phyloP scores from a whole-genome alignment of 2,888 invertebrate genomes.

The Desoria tigrina region DNA sequence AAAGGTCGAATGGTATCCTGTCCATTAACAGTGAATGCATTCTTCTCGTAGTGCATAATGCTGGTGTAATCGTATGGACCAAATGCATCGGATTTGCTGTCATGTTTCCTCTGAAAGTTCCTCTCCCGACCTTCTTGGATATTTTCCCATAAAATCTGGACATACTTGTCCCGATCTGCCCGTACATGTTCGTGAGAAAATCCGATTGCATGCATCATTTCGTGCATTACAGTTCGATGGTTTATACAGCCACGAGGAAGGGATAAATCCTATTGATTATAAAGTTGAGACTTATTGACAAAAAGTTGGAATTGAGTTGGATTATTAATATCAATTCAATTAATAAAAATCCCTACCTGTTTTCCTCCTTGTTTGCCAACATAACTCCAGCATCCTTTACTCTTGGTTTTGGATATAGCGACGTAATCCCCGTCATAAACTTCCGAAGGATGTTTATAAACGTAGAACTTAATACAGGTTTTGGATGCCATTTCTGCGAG shows the following conservation, averaged over 20 bases:
- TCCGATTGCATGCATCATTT: constrained; percentile 37
- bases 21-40: constrained; percentile 32
- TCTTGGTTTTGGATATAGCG: constrained; percentile 34
- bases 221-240: constrained; percentile 40
- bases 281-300: not conserved
- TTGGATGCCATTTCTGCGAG: constrained; percentile 42
- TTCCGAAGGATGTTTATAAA: constrained; percentile 32
- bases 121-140: constrained; percentile 40
- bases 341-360: constrained; percentile 33
- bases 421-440: constrained; percentile 36
- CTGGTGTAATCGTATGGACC: constrained; percentile 30
- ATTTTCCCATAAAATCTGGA: constrained; percentile 38
- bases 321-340: too few relatives aligned
- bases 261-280: constrained; percentile 28
- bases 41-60: constrained; percentile 39
- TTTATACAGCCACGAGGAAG: constrained; percentile 37
- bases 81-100: constrained; percentile 31
- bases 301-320: too few relatives aligned
- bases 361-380: constrained; percentile 41
- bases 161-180: constrained; percentile 31
- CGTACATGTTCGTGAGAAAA: constrained; percentile 34
- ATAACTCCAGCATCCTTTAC: constrained; percentile 43
- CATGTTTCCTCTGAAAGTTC: constrained; percentile 37
- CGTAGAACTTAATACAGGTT: constrained; percentile 40
- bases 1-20: constrained; percentile 34